Base-by-base conservation (phyloP, 2,797 vertebrate genomes). In the Pipistrellus pygmaeus region DNA sequence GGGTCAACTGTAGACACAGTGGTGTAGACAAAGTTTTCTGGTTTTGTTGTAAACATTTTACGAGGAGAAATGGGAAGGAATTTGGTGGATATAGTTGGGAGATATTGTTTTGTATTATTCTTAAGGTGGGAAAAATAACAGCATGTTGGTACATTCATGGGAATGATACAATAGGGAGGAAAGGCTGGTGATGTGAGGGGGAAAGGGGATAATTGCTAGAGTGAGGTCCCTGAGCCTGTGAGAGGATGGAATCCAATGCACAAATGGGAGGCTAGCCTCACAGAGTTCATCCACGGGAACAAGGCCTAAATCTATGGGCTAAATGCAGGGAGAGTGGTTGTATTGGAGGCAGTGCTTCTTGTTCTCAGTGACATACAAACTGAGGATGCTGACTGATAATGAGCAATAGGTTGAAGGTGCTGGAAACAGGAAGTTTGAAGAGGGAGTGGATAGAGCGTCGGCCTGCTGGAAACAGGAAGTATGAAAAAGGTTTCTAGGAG, bases 301-400 rank as follows among this genome's bases (percentile, higher is more conserved):
- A 0, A 62, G 44, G n/a, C 64, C 64, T 32, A 10, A 51, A 12
- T 12, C 55, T 6, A 3, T 0, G 30, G 11, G 12, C 35, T 1
- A 64, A 53, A 77, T 8, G 53, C 14, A 55, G 44, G 17, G 0
- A 35, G n/a, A 18, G 27, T 0, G 35, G 71, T 21, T 8, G 8
- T 68, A 15, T 5, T 23, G 9, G 11, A 66, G 51, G 30, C 14
- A 35, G 27, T 91, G 83, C 51, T 83, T 60, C 23, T 32, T 72
- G 25, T 76, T 62, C 48, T 68, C 66, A 62, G 62, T 57, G 51
- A 80, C 82, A 44, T 2, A 83, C 27, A 15, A 51, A 57, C 13
- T 6, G 18, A 83, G 32, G 38, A 30, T 8, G 38, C 21, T 35
- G 46, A 73, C 5, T 55, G 46, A 66, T 55, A 60, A 30, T 4